Percentiles rank a stretch among this genome's conserved stretches.
These are phyloP conservation scores for Nymphicus hollandicus DNA, from an alignment of 2,113 vertebrate species.

Conservation along the genomic window DNA sequence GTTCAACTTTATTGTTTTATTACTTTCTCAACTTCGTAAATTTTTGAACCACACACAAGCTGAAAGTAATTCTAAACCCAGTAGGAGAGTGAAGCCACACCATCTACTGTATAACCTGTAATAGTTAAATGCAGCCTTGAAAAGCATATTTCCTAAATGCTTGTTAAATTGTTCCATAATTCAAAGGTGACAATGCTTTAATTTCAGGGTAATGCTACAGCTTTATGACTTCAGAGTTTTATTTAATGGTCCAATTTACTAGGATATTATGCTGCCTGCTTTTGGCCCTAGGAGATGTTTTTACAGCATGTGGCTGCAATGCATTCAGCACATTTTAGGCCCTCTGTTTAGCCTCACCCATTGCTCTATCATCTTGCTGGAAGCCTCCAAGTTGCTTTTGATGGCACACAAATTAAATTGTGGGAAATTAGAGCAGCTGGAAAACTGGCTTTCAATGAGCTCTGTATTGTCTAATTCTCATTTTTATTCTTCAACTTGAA, in stretches of 20 bases:
- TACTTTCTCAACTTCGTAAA: conserved; percentile 43
- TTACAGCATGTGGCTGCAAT: conserved; percentile 8
- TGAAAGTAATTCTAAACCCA: conserved; percentile 36
- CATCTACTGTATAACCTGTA: conserved; percentile 1
- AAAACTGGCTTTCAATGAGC: conserved; percentile 19
- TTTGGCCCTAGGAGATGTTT: conserved; percentile 59
- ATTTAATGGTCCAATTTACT: conserved; percentile 75
- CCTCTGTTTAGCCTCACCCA: neutral
- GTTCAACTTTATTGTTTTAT: conserved; percentile 44
- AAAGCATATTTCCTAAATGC: conserved; percentile 66
- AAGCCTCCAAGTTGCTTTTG: conserved; percentile 9
- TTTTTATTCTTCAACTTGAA: conserved; percentile 62
- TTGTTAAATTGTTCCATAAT: conserved; percentile 70
- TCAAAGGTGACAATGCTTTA: conserved; percentile 72
- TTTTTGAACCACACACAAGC: conserved; percentile 1
- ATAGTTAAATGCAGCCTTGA: conserved; percentile 33
- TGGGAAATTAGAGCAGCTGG: conserved; percentile 49
- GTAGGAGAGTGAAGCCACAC: neutral
- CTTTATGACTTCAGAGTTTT: conserved; percentile 71
- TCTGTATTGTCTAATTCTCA: conserved; percentile 46
- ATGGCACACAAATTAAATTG: conserved; percentile 46
- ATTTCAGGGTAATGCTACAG: conserved; percentile 71
- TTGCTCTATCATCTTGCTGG: conserved; percentile 36
- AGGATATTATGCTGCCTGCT: conserved; percentile 56
- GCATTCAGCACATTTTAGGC: conserved; percentile 18